Base-by-base conservation (phyloP, 2,888 invertebrate genomes). In the Pollenia angustigena region DNA sequence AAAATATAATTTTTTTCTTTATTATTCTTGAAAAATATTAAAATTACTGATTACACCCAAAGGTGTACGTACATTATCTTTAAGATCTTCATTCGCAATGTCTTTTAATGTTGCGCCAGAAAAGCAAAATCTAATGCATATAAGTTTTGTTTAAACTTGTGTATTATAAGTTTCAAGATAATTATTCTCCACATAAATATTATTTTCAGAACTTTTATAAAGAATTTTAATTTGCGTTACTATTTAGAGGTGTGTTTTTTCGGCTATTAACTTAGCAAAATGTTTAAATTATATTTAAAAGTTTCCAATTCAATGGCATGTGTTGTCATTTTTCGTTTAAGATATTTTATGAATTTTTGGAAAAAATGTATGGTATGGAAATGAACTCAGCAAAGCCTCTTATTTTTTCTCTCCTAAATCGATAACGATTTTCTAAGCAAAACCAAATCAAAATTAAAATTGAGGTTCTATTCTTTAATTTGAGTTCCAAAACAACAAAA, bases 241-340 rank as follows among this genome's bases (percentile, higher is more conserved):
- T 44, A 62, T 62, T 60, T 44, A 42, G 62, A 62, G 62, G 62
- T 62, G 62, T 42, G 62, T 42, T 62, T 62, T 42, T 62, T 54
- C 9, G 10, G n/a, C 4, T 16, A 42, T 62, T 62, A 62, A 16
- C 62, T 8, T 8, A 42, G 16, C 16, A 6, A n/a, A 52, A 52
- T 69, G 52, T 23, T 23, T 23, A 23, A 23, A 23, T 23, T 32
- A 10, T 40, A 14, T 32, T 12, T 14, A 32, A 58, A 40, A 52
- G 40, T 52, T 50, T 52, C 6, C 16, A 69, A 11, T 52, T 40
- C 52, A 62, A 16, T 42, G 62, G 11, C 42, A 48, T 44, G 14
- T 23, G 18, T 46, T 48, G 6, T 11, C 44, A 66, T 46, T 32
- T 32, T 32, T 32, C 6, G 32, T 32, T 32, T 32, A 4, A 32